A percentile compares a stretch with the other conserved stretches of the same genome.
phyloP scores from a whole-genome alignment of 1,140 invertebrate genomes.

The Euglossa dilemma region DNA sequence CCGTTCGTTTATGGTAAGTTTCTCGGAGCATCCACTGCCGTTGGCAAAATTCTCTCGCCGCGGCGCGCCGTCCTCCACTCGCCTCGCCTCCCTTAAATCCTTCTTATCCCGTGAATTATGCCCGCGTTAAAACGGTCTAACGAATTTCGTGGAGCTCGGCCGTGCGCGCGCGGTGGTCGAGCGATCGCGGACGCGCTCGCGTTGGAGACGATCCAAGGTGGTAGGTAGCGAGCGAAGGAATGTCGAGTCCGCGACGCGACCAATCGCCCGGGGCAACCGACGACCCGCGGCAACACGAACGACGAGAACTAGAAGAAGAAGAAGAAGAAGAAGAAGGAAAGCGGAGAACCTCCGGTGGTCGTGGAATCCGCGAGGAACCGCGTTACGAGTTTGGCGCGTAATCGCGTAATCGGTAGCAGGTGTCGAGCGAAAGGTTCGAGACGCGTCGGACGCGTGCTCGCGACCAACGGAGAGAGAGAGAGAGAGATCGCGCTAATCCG shows the following conservation, averaged over 20 bases:
- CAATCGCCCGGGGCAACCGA: too few relatives aligned
- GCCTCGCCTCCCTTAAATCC: conserved; percentile 54
- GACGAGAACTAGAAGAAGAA: neutral
- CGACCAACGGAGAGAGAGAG: neutral
- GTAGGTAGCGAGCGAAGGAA: neutral
- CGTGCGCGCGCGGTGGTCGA: neutral
- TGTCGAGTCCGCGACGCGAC: neutral
- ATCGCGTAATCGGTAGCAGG: conserved; percentile 62
- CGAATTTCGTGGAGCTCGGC: neutral
- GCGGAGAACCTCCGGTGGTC: neutral
- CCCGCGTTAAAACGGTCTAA: conserved; percentile 19
- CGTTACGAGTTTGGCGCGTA: neutral
- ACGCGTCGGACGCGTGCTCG: neutral
- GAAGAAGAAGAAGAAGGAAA: neutral
- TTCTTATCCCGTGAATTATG: conserved; percentile 63
- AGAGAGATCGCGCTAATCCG: neutral
- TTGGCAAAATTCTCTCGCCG: neutral
- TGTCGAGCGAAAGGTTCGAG: conserved; percentile 42
- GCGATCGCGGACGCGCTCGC: neutral
- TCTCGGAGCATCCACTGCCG: neutral
- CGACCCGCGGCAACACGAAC: too few relatives aligned
- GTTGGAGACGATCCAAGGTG: conserved; percentile 31
- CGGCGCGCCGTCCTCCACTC: neutral
- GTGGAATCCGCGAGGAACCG: neutral
- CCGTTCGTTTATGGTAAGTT: conserved; percentile 75